phyloP scores from a whole-genome alignment of 2,888 invertebrate species.

The Artemia sinica region DNA sequence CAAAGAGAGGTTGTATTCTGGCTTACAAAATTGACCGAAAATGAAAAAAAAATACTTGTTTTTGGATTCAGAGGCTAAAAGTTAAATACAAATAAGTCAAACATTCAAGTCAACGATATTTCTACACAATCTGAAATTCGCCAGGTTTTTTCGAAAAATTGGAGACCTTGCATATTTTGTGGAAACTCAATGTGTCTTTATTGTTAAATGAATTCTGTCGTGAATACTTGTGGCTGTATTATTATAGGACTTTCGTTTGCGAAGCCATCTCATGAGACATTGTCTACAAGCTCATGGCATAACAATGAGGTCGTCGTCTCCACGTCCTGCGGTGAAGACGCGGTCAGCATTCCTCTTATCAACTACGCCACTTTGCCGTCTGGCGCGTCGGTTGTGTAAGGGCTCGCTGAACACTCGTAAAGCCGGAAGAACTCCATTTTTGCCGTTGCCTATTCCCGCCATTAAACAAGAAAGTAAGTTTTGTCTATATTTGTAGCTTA shows the following conservation, averaged over 20 bases:
- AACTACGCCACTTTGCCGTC: constrained; percentile 65
- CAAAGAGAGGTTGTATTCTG: too few species aligned
- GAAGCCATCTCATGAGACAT: constrained; percentile 81
- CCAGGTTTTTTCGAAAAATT: too few species aligned
- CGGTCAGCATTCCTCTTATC: constrained; percentile 58
- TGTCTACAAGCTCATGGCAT: constrained; percentile 76
- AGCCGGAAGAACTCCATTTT: constrained; percentile 66
- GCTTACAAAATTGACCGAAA: too few species aligned
- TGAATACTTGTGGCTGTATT: neutral
- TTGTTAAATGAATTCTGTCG: too few species aligned
- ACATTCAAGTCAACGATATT: too few species aligned
- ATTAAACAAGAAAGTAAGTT: constrained; percentile 66
- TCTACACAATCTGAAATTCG: too few species aligned
- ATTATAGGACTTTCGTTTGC: constrained; percentile 66
- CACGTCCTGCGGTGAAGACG: constrained; percentile 84
- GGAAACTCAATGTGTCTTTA: too few species aligned
- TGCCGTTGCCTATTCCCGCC: constrained; percentile 39
- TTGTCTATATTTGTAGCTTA: neutral
- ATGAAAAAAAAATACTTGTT: too few species aligned
- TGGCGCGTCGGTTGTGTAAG: constrained; percentile 69
- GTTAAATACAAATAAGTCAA: too few species aligned
- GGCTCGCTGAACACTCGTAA: constrained; percentile 63
- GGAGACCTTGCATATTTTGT: too few species aligned
- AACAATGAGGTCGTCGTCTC: constrained; percentile 53
- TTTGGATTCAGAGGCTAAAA: too few species aligned